These are phyloP conservation scores for Agrotis ipsilon DNA, from an alignment of 2,888 invertebrate genomes.

Conservation along the genomic window DNA sequence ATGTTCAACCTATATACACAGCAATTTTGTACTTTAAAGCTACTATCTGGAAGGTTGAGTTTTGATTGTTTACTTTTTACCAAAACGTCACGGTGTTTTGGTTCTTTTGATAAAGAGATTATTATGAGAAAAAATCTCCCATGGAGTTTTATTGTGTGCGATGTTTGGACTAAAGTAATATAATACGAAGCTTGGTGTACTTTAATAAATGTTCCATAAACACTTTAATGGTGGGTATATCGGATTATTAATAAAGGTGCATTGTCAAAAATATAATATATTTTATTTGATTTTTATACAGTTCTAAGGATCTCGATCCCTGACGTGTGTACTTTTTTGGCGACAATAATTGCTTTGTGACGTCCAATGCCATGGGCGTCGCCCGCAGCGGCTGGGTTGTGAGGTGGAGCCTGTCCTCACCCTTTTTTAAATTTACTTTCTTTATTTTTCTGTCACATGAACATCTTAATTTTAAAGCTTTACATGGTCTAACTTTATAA, in stretches of 20 bases:
- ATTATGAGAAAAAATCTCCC: conserved; percentile 82
- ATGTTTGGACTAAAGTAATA: conserved; percentile 77
- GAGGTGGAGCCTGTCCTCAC: too few species aligned
- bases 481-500: too few species aligned
- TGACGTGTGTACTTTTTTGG: too few species aligned
- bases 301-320: conserved; percentile 1
- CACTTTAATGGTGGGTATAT: conserved; percentile 66
- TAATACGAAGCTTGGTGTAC: conserved; percentile 73
- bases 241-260: conserved; percentile 60
- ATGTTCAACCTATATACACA: conserved; percentile 57
- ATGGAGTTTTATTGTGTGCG: conserved; percentile 82
- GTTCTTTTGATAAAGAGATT: conserved; percentile 82
- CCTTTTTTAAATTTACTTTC: too few species aligned
- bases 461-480: too few species aligned
- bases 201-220: conserved; percentile 81
- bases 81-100: conserved; percentile 73
- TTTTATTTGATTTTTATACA: conserved; percentile 21
- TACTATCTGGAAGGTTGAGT: conserved; percentile 13
- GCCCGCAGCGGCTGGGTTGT: too few species aligned
- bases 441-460: too few species aligned
- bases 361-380: too few species aligned
- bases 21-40: conserved; percentile 18
- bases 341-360: too few species aligned
- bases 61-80: conserved; percentile 33
- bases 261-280: conserved; percentile 17